A percentile compares a stretch with the other conserved stretches of the same genome.
Conservation (phyloP, 2,888 invertebrate genomes). For the Ganaspis brasiliensis region DNA sequence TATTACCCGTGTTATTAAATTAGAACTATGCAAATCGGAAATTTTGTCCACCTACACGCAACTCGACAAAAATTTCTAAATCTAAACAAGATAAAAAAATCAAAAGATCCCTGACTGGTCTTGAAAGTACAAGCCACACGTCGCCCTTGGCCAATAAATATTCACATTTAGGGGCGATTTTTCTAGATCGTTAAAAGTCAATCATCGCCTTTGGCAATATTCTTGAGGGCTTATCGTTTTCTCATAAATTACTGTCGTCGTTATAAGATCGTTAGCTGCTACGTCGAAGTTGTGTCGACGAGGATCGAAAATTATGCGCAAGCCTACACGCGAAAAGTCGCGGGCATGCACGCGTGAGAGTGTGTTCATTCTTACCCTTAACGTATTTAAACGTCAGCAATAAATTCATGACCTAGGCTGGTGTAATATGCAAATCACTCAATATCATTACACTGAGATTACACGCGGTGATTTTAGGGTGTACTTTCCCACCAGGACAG, state of each 20-base stretch:
- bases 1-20: no score
- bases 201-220: slow-evolving; percentile 29
- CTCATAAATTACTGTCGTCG: slow-evolving; percentile 38
- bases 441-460: slow-evolving; percentile 78
- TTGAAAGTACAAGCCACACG: no score
- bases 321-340: slow-evolving; percentile 37
- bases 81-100: no score
- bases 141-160: slow-evolving; percentile 4
- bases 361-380: neutral
- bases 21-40: no score
- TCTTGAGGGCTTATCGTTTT: slow-evolving; percentile 35
- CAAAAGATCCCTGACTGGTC: no score
- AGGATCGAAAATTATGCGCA: slow-evolving; percentile 40
- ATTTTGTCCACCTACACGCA: no score
- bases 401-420: slow-evolving; percentile 74
- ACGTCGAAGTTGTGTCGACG: slow-evolving; percentile 36
- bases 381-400: slow-evolving; percentile 70
- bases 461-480: slow-evolving; percentile 74
- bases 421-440: slow-evolving; percentile 75
- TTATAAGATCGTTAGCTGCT: slow-evolving; percentile 43
- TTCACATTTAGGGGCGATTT: slow-evolving; percentile 12
- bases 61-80: no score
- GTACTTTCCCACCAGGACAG: slow-evolving; percentile 74
- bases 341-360: slow-evolving; percentile 10
- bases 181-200: slow-evolving; percentile 31